Evolutionary conservation across 2,888 invertebrate species (phyloP), one percentile per base, ranked within the genome.

Genomic region (Atrina japonica): DNA sequence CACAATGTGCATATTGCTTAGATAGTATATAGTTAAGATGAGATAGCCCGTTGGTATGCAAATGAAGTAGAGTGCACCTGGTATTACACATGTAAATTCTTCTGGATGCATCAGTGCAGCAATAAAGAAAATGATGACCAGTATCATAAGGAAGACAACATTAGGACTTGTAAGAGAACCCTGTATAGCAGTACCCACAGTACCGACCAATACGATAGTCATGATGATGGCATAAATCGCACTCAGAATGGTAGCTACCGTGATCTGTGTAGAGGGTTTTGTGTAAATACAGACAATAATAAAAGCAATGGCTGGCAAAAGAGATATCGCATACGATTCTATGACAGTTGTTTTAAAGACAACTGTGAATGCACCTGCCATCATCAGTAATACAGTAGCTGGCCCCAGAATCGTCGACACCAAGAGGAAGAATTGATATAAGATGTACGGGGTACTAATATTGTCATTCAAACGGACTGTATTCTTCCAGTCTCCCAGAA

Each of bases 151-250:
- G 67, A 87, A 86, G 18, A 86, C 67, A 29, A 85, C 86, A 70
- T 85, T 86, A 3, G 87, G 86, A 63, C 82, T 82, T 11, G 84
- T 83, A 47, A 85, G 52, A n/a, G 98, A 98, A 92, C 99, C 98
- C 93, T 98, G 97, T 77, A 97, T 96, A 87, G 98, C 94, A 91
- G 98, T 99, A 29, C 99, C 93, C 0, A 98, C 96, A 0, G 98
- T 98, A 93, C 98, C 99, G 53, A 99, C 98, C 82, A 99, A 96
- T 27, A 99, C 99, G 80, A 99, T 98, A 96, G 99, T 99, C 99
- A 99, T 99, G 83, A 99, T 95, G 92, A 99, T 93, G 23, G 98
- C 98, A 91, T 98, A 99, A 14, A 94, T 94, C 11, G 98, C 98
- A 27, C 98, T 87, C 69, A 86, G 75, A 1, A 86, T 73, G 6